Percentiles rank a stretch among this genome's conserved stretches.
phyloP scores from a whole-genome alignment of 2,113 vertebrate species.

The Anhinga rufa region DNA sequence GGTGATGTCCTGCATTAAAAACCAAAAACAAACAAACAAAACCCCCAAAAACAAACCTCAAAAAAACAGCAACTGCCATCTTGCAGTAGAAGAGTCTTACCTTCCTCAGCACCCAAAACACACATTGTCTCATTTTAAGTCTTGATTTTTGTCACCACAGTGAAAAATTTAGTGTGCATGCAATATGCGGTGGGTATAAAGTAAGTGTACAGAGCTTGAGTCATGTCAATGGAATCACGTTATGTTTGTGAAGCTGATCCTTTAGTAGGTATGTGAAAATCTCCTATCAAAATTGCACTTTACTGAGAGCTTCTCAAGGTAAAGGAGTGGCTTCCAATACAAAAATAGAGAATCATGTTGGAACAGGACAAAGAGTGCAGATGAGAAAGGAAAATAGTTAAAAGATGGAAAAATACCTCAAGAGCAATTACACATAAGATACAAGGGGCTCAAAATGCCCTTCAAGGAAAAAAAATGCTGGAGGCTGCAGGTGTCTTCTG shows the following conservation, averaged over 20 bases:
- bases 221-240: neutral
- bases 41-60: too few relatives aligned
- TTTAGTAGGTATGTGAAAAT: neutral
- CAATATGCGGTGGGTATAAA: fast-evolving
- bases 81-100: neutral
- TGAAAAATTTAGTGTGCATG: too few relatives aligned
- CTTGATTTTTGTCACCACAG: neutral
- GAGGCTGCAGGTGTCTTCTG: neutral
- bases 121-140: neutral
- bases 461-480: neutral
- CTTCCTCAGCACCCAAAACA: neutral
- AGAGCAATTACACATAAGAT: neutral
- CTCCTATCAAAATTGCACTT: neutral
- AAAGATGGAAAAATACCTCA: neutral
- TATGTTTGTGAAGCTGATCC: neutral
- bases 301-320: neutral
- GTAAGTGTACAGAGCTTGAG: fast-evolving
- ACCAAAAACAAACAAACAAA: neutral
- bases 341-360: neutral
- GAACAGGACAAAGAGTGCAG: neutral
- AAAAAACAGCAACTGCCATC: neutral
- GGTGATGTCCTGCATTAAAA: neutral
- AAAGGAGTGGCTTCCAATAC: neutral
- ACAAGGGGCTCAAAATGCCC: neutral
- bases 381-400: neutral